Evolutionary conservation across 2,797 vertebrate genomes (phyloP).

Genomic region (Tragelaphus oryx): DNA sequence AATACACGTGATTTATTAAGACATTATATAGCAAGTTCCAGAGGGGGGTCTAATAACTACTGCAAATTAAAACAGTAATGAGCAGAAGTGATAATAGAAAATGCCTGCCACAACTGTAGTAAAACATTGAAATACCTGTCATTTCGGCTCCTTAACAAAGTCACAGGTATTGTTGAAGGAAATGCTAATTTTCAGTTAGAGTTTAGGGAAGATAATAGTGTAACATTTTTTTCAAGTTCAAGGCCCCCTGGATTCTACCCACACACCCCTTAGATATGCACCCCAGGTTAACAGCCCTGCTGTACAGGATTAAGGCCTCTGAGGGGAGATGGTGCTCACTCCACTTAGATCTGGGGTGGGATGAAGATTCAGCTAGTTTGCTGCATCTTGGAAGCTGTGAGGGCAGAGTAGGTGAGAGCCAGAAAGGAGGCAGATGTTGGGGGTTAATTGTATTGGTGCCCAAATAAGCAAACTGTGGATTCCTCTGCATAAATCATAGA

Average conservation of each 20-base stretch:
- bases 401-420: not conserved
- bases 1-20: not conserved
- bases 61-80: not conserved
- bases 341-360: not conserved
- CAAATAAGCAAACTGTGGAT: not conserved
- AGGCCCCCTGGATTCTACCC: not conserved
- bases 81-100: not conserved
- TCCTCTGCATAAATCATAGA: not conserved
- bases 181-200: not conserved
- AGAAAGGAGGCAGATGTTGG: not conserved
- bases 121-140: not conserved
- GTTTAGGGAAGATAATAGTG: not conserved
- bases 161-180: not conserved
- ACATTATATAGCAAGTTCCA: not conserved
- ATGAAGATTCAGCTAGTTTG: not conserved
- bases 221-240: not conserved
- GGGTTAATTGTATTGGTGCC: not conserved
- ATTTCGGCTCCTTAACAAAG: not conserved
- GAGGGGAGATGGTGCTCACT: rapidly evolving
- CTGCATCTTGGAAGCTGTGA: too few species aligned
- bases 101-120: not conserved
- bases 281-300: not conserved
- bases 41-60: not conserved
- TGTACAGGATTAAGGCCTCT: not conserved
- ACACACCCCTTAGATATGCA: not conserved